phyloP scores from a whole-genome alignment of 1,140 invertebrate genomes.

The Trichogramma pretiosum region DNA sequence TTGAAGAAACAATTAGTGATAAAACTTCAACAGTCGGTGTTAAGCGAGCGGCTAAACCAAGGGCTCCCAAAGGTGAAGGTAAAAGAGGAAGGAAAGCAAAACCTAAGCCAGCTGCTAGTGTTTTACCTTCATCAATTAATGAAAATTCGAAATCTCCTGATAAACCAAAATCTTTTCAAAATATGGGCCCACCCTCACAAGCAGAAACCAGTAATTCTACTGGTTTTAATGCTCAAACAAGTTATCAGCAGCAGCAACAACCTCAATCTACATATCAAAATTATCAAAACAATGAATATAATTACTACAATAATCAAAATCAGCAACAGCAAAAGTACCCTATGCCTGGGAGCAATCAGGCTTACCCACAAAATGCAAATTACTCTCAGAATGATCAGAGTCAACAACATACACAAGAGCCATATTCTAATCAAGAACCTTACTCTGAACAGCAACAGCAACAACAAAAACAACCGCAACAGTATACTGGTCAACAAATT shows the following conservation, averaged over 20 bases:
- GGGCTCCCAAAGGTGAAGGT: slow-evolving; percentile 36
- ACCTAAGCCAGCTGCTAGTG: slow-evolving; percentile 57
- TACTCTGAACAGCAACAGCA: neutral
- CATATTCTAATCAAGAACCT: slow-evolving; percentile 18
- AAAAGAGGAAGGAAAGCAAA: slow-evolving; percentile 39
- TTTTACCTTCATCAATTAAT: slow-evolving; percentile 47
- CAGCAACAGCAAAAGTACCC: slow-evolving; percentile 28
- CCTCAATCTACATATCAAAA: no score
- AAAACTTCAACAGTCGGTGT: slow-evolving; percentile 30
- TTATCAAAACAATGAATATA: slow-evolving; percentile 34
- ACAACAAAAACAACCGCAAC: neutral
- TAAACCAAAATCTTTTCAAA: no score
- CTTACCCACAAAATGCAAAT: neutral
- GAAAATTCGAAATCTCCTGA: slow-evolving; percentile 28
- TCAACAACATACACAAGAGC: no score
- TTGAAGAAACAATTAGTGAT: slow-evolving; percentile 57
- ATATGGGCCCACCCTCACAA: no score
- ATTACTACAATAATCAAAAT: slow-evolving; percentile 32
- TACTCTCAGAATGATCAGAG: neutral
- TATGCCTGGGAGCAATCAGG: neutral
- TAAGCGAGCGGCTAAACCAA: slow-evolving; percentile 34
- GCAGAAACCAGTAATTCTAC: no score
- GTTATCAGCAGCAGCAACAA: no score
- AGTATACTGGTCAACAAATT: neutral
- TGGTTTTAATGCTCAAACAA: slow-evolving; percentile 1